These are phyloP conservation scores for Drosophila pseudoobscura DNA, from an alignment of 1,140 invertebrate species.

Conservation along the genomic window DNA sequence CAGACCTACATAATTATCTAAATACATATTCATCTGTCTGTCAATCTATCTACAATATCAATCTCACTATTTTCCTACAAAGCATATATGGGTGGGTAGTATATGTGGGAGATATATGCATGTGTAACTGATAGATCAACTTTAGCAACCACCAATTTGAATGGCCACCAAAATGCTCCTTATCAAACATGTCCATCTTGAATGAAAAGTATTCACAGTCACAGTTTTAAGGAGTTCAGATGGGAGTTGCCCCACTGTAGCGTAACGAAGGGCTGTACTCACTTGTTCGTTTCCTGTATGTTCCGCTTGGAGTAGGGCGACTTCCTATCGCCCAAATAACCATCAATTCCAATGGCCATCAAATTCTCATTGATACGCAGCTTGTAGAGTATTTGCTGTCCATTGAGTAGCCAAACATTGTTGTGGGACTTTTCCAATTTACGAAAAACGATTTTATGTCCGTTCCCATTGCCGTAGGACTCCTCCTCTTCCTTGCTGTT, in stretches of 20 bases:
- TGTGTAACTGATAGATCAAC: too few relatives aligned
- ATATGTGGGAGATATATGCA: too few relatives aligned
- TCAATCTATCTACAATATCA: too few relatives aligned
- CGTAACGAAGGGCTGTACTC: slow-evolving; percentile 38
- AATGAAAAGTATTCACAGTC: too few relatives aligned
- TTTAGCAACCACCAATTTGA: too few relatives aligned
- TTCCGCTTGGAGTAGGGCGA: slow-evolving; percentile 82
- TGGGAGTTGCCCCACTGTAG: slow-evolving; percentile 3
- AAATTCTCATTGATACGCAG: slow-evolving; percentile 79
- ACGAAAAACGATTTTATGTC: slow-evolving; percentile 83
- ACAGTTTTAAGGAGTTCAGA: too few relatives aligned
- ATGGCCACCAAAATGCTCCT: too few relatives aligned
- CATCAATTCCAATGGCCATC: slow-evolving; percentile 82
- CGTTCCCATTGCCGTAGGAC: slow-evolving; percentile 78
- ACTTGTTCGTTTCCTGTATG: slow-evolving; percentile 83
- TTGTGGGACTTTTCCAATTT: slow-evolving; percentile 85
- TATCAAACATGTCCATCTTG: too few relatives aligned
- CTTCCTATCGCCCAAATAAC: slow-evolving; percentile 82
- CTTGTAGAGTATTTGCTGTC: slow-evolving; percentile 81
- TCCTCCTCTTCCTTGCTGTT: slow-evolving; percentile 82
- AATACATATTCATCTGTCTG: too few relatives aligned
- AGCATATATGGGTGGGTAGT: too few relatives aligned
- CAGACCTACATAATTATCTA: too few relatives aligned
- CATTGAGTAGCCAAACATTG: slow-evolving; percentile 83
- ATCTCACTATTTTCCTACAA: too few relatives aligned